Conservation (phyloP, 2,888 invertebrate species). For the Ferdinandea cuprea region DNA sequence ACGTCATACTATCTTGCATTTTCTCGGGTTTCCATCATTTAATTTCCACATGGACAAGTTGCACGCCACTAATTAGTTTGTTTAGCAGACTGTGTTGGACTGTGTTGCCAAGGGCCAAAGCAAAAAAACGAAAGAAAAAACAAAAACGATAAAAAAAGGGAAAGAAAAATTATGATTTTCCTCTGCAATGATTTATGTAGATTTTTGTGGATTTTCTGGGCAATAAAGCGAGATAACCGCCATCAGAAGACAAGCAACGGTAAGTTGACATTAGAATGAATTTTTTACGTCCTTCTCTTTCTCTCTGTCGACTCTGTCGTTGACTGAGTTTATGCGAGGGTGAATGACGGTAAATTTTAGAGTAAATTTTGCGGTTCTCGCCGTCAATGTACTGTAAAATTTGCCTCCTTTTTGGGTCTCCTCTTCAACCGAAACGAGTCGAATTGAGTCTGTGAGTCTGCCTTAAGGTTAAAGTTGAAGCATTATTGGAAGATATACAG, state of each 20-base stretch:
- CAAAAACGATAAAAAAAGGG: background rate
- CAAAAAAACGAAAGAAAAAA: slow-evolving; percentile 9
- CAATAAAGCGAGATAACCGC: slow-evolving; percentile 64
- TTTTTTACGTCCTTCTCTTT: slow-evolving; percentile 12
- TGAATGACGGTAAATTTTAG: slow-evolving; percentile 44
- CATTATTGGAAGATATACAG: slow-evolving; percentile 26
- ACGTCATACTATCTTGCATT: slow-evolving; percentile 37
- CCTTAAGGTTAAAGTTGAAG: slow-evolving; percentile 15
- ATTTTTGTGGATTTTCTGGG: slow-evolving; percentile 71
- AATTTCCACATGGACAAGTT: slow-evolving; percentile 63
- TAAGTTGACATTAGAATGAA: slow-evolving; percentile 57
- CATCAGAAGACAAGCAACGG: slow-evolving; percentile 49
- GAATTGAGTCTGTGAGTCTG: too few relatives aligned
- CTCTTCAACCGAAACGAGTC: too few relatives aligned
- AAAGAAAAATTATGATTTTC: slow-evolving; percentile 40
- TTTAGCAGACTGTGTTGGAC: slow-evolving; percentile 71
- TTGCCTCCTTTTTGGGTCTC: slow-evolving; percentile 24
- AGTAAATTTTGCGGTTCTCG: slow-evolving; percentile 47
- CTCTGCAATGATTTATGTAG: slow-evolving; percentile 67
- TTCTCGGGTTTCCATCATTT: slow-evolving; percentile 32
- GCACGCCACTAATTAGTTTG: slow-evolving; percentile 70
- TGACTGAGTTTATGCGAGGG: slow-evolving; percentile 6
- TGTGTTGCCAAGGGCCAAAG: slow-evolving; percentile 67
- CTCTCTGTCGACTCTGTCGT: background rate
- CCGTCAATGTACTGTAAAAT: slow-evolving; percentile 59